Evolutionary conservation across 2,113 vertebrate species (phyloP), one percentile per base, ranked within the genome.

Genomic region (Corapipo altera): DNA sequence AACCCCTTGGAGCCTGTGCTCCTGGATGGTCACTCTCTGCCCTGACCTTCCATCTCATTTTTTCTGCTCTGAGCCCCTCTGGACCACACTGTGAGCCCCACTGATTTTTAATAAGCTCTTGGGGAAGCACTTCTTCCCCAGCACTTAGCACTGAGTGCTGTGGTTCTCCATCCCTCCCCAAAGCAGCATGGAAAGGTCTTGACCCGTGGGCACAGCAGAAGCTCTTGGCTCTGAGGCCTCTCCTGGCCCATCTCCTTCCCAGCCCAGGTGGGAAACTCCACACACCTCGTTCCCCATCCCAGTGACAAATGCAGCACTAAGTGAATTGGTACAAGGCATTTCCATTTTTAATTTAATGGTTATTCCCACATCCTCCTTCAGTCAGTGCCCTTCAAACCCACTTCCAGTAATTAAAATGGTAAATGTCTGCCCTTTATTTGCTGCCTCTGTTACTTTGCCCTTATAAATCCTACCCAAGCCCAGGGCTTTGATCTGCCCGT

Each of bases 291-390:
- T 67, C 81, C 26, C 15, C 51, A 28, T 6, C 33, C 26, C 1
- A 57, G 73, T 35, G 70, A 58, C 71, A 80, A 73, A 72, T 3
- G 62, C 94, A 71, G 72, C 61, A 75, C 58, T n/a, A 41, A 78
- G 52, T 0, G 0, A 8, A 30, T 12, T 39, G 72, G 72, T 41
- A 89, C 64, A n/a, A 74, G 64, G 6, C 22, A 35, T 55, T 91
- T 78, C 74, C 71, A 91, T 55, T 69, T 82, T 78, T 52, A 44
- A 72, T 83, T 55, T 85, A 73, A 74, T 71, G 71, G 64, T 73
- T 85, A 41, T 96, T 89, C 91, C 91, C 83, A 94, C 93, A 92
- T 94, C 90, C 91, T 96, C 49, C 66, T 73, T n/a, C 48, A 20
- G 43, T 5, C 62, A 35, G 24, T 48, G 66, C 79, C 73, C 81